Evolutionary conservation across 2,888 invertebrate genomes (phyloP).

Genomic region (Conomelus anceps): DNA sequence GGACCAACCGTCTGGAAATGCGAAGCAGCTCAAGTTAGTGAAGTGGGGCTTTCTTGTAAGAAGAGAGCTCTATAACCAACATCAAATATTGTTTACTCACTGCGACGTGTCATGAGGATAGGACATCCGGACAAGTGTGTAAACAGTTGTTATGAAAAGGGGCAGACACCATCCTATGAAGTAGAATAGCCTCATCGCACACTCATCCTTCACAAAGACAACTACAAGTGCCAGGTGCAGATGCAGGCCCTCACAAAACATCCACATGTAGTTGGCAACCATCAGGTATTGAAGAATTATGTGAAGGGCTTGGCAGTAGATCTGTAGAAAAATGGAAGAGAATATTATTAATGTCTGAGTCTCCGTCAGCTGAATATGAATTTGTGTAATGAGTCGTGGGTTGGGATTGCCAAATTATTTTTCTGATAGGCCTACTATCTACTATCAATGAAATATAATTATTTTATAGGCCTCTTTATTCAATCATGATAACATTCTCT

Average conservation of each 20-base stretch:
- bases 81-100: constrained; percentile 43
- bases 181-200: constrained; percentile 74
- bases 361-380: neutral
- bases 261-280: constrained; percentile 92
- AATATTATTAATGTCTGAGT: neutral
- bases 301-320: constrained; percentile 74
- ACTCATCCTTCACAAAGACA: constrained; percentile 83
- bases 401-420: no score
- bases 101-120: constrained; percentile 48
- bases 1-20: no score
- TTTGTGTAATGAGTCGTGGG: constrained; percentile 1
- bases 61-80: neutral
- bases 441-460: no score
- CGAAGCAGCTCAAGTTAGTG: constrained; percentile 38
- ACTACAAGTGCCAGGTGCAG: constrained; percentile 86
- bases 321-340: constrained; percentile 46
- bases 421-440: no score
- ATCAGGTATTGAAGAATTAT: constrained; percentile 79
- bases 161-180: constrained; percentile 81
- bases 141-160: constrained; percentile 55
- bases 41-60: constrained; percentile 51
- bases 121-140: constrained; percentile 54
- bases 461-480: no score
- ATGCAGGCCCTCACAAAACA: constrained; percentile 92
- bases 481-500: no score